Base-by-base conservation (phyloP, 2,888 invertebrate genomes). In the Conus canariensis region DNA sequence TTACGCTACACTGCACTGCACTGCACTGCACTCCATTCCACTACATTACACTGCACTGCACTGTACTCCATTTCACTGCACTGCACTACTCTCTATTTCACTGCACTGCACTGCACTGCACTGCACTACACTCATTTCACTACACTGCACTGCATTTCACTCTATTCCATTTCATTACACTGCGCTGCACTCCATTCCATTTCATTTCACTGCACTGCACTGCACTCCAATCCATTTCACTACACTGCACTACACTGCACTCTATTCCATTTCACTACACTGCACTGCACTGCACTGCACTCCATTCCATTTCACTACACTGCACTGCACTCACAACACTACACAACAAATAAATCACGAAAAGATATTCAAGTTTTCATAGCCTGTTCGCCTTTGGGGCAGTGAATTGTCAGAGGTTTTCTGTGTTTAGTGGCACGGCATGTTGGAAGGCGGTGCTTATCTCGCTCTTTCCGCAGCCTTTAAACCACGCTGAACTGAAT, bases 11-110 rank as follows among this genome's bases (percentile, higher is more conserved):
- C 74, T 74, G 1, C 8, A 9, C 90, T 60, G 6, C 77, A 30
- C 90, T 90, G n/a, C 90, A 70, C 86, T 90, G n/a, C 77, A 56
- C 77, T 86, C 16, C 90, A 85, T 60, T 86, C 8, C 86, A 85
- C 77, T 90, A 58, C 60, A 70, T 60, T 90, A 58, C 60, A 70
- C 77, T 86, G 85, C 80, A 56, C 80, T 80, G 64, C 45, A 22
- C 74, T 67, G 2, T 56, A 70, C 58, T 87, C 56, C 58, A 56
- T 74, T 74, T 1, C 87, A 87, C 74, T 87, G 22, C 74, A 70
- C 87, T 87, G 12, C 70, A 60, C 64, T 85, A 56, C 56, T 0
- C 82, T 82, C 8, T 19, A 56, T 9, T 56, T 0, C 82, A 22
- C 56, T 82, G 25, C 82, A 82, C 56, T 56, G 7, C 56, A 7